These are phyloP conservation scores for Drosophila flavopinicola DNA, from an alignment of 2,888 invertebrate species.

Conservation along the genomic window DNA sequence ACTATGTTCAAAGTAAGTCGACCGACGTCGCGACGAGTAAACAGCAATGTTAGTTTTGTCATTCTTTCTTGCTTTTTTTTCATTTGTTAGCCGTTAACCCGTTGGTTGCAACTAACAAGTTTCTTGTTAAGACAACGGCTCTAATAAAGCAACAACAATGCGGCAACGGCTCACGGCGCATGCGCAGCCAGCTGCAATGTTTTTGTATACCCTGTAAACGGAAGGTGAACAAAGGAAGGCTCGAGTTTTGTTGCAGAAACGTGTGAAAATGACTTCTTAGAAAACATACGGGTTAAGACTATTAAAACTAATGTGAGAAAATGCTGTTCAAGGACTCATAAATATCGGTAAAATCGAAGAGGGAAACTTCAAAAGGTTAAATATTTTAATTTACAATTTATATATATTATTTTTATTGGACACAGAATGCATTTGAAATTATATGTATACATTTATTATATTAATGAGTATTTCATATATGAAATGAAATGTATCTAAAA, in stretches of 20 bases:
- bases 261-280: neutral
- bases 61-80: slow-evolving; percentile 19
- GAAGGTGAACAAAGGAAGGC: too few relatives aligned
- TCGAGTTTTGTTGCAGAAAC: neutral
- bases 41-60: slow-evolving; percentile 43
- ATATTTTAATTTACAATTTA: too few relatives aligned
- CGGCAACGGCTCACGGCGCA: slow-evolving; percentile 53
- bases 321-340: too few relatives aligned
- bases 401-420: too few relatives aligned
- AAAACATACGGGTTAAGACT: too few relatives aligned
- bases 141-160: slow-evolving; percentile 66
- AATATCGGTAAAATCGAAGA: too few relatives aligned
- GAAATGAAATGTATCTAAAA: too few relatives aligned
- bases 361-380: too few relatives aligned
- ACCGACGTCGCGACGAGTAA: slow-evolving; percentile 62
- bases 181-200: slow-evolving; percentile 62
- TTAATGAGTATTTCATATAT: too few relatives aligned
- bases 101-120: slow-evolving; percentile 79
- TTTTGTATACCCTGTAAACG: slow-evolving; percentile 27
- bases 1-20: slow-evolving; percentile 46
- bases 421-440: too few relatives aligned
- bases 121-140: slow-evolving; percentile 77
- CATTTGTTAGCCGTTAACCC: slow-evolving; percentile 61
- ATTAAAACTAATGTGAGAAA: too few relatives aligned
- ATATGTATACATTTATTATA: too few relatives aligned